A percentile compares a stretch with the other conserved stretches of the same genome.
phyloP scores from a whole-genome alignment of 2,797 vertebrate genomes.

The Mormyrus proboscirostris region DNA sequence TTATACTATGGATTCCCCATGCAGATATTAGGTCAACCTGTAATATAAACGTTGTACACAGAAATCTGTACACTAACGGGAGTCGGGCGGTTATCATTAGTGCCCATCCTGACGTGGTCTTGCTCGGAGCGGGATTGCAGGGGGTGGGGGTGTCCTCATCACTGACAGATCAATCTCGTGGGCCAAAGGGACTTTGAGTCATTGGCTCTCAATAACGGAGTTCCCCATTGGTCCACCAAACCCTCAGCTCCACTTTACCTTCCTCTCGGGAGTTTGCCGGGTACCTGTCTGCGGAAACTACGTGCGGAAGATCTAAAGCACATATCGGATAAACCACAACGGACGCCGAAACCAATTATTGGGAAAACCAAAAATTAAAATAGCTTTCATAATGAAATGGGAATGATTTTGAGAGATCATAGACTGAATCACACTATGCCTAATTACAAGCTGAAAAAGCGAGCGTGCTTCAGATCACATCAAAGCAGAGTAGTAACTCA shows the following conservation, averaged over 20 bases:
- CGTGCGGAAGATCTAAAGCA: not conserved
- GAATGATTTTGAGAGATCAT: slow-evolving; percentile 8
- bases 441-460: slow-evolving; percentile 5
- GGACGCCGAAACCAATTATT: not conserved
- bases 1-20: not conserved
- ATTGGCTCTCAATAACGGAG: not conserved
- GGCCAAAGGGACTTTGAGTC: not conserved
- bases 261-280: not conserved
- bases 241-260: not conserved
- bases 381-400: slow-evolving; percentile 1
- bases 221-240: not conserved
- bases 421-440: not conserved
- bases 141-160: not conserved
- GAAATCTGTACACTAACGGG: not conserved
- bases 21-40: not conserved
- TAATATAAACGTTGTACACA: not conserved
- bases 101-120: not conserved
- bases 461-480: not conserved
- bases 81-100: not conserved
- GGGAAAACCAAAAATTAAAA: not conserved
- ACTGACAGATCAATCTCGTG: not conserved
- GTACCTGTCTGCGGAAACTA: not conserved
- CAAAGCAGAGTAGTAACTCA: not conserved
- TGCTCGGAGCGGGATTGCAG: not conserved
- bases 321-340: not conserved